These are phyloP conservation scores for Magallana angulata DNA, from an alignment of 1,140 invertebrate species.

Conservation along the genomic window DNA sequence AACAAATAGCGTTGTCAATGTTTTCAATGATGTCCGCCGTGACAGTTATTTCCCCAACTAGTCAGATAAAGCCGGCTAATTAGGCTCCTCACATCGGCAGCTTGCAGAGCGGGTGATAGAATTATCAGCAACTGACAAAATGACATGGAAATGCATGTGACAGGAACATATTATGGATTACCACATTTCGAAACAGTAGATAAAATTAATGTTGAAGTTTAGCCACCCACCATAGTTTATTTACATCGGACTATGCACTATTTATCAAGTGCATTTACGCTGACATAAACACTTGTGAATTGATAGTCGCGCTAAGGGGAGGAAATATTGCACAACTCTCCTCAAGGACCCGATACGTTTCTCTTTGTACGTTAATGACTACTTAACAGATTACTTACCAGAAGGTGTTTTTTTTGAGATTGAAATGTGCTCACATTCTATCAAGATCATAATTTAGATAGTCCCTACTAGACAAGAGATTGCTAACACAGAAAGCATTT, in stretches of 20 bases:
- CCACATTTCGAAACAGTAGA: neutral
- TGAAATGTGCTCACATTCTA: neutral
- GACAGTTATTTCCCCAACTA: neutral
- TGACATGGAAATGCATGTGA: neutral
- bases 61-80: neutral
- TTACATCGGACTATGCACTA: too few relatives aligned
- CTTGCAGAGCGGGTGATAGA: neutral
- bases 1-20: neutral
- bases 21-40: neutral
- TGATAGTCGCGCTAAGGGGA: too few relatives aligned
- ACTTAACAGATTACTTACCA: constrained; percentile 2
- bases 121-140: neutral
- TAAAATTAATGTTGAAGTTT: neutral
- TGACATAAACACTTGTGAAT: too few relatives aligned
- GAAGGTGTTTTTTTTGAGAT: constrained; percentile 20
- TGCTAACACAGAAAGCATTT: neutral
- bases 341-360: neutral
- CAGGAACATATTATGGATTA: neutral
- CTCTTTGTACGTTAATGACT: constrained; percentile 1
- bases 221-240: too few relatives aligned
- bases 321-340: neutral
- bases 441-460: constrained; percentile 9
- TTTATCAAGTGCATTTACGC: too few relatives aligned
- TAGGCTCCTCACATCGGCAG: neutral
- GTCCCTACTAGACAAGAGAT: neutral